Conservation (phyloP, 2,888 invertebrate genomes). For the Brassicogethes aeneus region DNA sequence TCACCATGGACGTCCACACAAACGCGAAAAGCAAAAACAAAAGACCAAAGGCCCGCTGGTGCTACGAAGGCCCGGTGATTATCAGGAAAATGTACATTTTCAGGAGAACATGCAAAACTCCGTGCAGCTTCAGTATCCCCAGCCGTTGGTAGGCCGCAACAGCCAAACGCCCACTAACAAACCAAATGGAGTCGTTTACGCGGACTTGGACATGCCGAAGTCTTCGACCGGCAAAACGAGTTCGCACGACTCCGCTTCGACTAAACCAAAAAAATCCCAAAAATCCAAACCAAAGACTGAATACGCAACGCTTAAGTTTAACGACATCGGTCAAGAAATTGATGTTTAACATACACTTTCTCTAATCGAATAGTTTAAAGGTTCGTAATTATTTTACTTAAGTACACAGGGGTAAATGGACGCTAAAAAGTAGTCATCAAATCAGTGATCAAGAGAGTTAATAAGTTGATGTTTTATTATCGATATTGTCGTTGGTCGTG, state of each 20-base stretch:
- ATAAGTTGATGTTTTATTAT: too few species aligned
- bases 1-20: constrained; percentile 23
- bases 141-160: constrained; percentile 32
- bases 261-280: constrained; percentile 24
- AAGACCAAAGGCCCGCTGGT: constrained; percentile 38
- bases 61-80: constrained; percentile 32
- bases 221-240: constrained; percentile 24
- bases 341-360: constrained; percentile 50
- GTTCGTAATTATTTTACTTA: too few species aligned
- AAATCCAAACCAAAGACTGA: constrained; percentile 45
- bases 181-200: constrained; percentile 42
- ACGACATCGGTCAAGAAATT: constrained; percentile 58
- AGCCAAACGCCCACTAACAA: constrained; percentile 22
- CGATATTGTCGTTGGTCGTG: too few species aligned
- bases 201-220: constrained; percentile 41
- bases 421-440: too few species aligned
- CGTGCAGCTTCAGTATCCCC: constrained; percentile 40
- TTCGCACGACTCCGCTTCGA: constrained; percentile 19
- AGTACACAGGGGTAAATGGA: too few species aligned
- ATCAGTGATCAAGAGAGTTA: too few species aligned
- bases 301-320: constrained; percentile 57
- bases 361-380: constrained; percentile 16
- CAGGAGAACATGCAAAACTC: constrained; percentile 36
- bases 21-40: constrained; percentile 30
- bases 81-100: constrained; percentile 33